Conservation (phyloP, 2,113 vertebrate species). For the Plotosus lineatus region DNA sequence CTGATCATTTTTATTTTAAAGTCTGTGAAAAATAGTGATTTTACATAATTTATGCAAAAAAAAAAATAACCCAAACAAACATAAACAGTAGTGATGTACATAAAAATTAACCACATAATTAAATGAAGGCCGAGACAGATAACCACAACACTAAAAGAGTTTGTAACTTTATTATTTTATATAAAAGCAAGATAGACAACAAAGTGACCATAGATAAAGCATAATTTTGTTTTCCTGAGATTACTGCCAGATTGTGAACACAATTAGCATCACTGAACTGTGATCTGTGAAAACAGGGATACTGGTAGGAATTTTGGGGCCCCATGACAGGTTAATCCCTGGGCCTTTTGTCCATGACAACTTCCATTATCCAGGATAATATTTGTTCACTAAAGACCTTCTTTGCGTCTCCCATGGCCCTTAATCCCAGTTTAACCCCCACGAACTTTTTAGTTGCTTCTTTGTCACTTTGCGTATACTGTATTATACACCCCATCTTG, state of each 20-base stretch:
- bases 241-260: neutral
- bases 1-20: neutral
- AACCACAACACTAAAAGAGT: neutral
- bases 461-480: too few species aligned
- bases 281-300: neutral
- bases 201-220: neutral
- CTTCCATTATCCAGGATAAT: constrained; percentile 17
- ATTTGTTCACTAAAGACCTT: constrained; percentile 1
- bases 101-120: neutral
- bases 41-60: too few species aligned
- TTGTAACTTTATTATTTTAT: neutral
- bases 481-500: neutral
- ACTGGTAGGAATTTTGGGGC: constrained; percentile 15
- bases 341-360: neutral
- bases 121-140: neutral
- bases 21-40: too few species aligned
- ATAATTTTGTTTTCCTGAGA: neutral
- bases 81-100: neutral
- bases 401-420: constrained; percentile 3
- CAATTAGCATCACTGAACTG: neutral
- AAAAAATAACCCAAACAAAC: neutral
- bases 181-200: neutral
- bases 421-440: constrained; percentile 3
- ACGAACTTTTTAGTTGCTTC: too few species aligned
- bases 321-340: constrained; percentile 7